A percentile compares a stretch with the other conserved stretches of the same genome.
phyloP scores from a whole-genome alignment of 1,140 invertebrate genomes.

The Thrips palmi region DNA sequence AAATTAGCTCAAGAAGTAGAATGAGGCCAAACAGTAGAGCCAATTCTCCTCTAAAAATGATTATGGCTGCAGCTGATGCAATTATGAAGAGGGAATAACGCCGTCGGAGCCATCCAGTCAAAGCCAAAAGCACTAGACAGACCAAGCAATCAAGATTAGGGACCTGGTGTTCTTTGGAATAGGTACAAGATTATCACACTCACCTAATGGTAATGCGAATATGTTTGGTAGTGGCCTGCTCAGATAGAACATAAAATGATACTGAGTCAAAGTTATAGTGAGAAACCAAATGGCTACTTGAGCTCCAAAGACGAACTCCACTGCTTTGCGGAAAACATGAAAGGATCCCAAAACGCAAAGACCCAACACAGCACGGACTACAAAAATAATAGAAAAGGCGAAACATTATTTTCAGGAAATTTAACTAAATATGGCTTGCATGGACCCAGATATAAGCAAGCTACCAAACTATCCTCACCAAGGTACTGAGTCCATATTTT shows the following conservation, averaged over 20 bases:
- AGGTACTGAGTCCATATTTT: conserved; percentile 85
- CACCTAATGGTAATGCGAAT: conserved; percentile 83
- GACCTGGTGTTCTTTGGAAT: background rate
- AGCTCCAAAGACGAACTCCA: conserved; percentile 58
- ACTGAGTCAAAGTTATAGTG: conserved; percentile 74
- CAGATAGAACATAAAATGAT: conserved; percentile 95
- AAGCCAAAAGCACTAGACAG: conserved; percentile 67
- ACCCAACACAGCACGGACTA: conserved; percentile 69
- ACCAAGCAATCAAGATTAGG: conserved; percentile 13
- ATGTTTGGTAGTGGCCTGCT: conserved; percentile 90
- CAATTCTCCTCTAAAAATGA: conserved; percentile 85
- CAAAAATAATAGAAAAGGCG: conserved; percentile 23
- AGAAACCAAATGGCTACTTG: conserved; percentile 67
- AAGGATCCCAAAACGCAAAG: conserved; percentile 55
- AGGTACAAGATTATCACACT: conserved; percentile 17
- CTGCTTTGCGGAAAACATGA: conserved; percentile 44
- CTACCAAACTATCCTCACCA: conserved; percentile 39
- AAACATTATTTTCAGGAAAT: background rate
- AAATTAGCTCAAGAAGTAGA: conserved; percentile 56
- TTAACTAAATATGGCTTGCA: conserved; percentile 4
- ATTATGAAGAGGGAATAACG: conserved; percentile 59
- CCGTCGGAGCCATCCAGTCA: conserved; percentile 67
- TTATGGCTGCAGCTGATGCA: conserved; percentile 64
- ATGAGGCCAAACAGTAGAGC: conserved; percentile 74
- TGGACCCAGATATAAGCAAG: conserved; percentile 9